Conservation (phyloP, 1,140 invertebrate species). For the Ceratina calcarata region DNA sequence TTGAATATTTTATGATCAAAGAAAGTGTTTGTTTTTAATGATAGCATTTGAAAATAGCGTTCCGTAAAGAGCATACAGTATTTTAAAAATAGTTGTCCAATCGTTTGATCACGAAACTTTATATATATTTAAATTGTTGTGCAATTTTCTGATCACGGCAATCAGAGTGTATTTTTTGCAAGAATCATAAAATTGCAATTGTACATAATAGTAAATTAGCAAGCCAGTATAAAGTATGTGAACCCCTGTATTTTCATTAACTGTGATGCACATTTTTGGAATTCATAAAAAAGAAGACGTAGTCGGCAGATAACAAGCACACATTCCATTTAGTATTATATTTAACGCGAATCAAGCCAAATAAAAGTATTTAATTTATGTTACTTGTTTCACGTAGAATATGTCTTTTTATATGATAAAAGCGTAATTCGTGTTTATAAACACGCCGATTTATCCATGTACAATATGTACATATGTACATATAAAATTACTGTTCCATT, state of each 20-base stretch:
- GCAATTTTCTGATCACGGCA: not conserved
- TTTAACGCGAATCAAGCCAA: conserved; percentile 30
- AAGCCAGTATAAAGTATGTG: not conserved
- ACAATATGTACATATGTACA: conserved; percentile 36
- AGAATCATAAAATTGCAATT: not conserved
- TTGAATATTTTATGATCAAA: not conserved
- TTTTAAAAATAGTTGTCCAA: conserved; percentile 1
- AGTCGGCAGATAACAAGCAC: conserved; percentile 11
- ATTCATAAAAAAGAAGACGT: not conserved
- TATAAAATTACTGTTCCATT: not conserved
- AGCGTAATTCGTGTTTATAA: conserved; percentile 11
- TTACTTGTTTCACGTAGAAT: conserved; percentile 13
- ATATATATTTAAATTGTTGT: conserved; percentile 8
- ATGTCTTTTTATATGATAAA: conserved; percentile 1
- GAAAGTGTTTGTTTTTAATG: conserved; percentile 14
- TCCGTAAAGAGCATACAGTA: conserved; percentile 12
- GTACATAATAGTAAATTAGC: not conserved
- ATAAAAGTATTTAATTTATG: conserved; percentile 49
- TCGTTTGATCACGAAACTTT: too few species aligned
- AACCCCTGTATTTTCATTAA: conserved; percentile 19
- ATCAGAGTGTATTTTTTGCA: not conserved
- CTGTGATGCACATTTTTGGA: conserved; percentile 34
- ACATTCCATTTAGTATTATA: conserved; percentile 51
- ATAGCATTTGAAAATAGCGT: conserved; percentile 6
- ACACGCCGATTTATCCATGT: conserved; percentile 20